These are phyloP conservation scores for Microtus californicus DNA, from an alignment of 2,797 vertebrate genomes.

Conservation along the genomic window DNA sequence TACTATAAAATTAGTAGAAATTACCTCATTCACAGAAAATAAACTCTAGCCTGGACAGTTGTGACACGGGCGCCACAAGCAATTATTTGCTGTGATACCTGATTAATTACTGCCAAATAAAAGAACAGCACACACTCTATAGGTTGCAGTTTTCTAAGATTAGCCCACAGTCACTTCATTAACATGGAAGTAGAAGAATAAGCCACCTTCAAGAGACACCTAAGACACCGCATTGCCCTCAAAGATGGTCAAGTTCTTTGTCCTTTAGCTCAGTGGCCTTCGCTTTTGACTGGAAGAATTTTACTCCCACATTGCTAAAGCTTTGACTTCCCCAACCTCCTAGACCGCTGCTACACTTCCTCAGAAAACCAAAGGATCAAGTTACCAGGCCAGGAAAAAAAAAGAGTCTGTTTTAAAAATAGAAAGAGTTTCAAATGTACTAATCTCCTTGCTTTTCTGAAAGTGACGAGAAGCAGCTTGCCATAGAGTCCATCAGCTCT, in stretches of 20 bases:
- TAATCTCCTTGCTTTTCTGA: constrained; percentile 30
- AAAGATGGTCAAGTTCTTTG: background rate
- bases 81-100: background rate
- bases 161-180: background rate
- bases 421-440: constrained; percentile 21
- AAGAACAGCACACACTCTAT: background rate
- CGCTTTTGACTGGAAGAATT: background rate
- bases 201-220: constrained; percentile 21
- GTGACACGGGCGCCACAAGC: background rate
- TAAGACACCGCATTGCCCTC: background rate
- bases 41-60: background rate
- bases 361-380: constrained; percentile 33
- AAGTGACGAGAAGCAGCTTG: background rate
- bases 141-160: constrained; percentile 17
- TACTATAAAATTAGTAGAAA: background rate
- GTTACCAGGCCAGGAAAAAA: background rate
- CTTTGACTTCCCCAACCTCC: background rate
- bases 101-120: background rate
- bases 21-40: background rate
- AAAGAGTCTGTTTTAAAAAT: constrained; percentile 15
- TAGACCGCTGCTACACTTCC: constrained; percentile 13
- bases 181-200: background rate
- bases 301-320: background rate
- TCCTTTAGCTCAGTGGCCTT: background rate
- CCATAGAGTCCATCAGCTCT: background rate